A percentile compares a stretch with the other conserved stretches of the same genome.
These are phyloP conservation scores for Pelvicachromis taeniatus DNA, from an alignment of 2,113 vertebrate genomes.

Conservation along the genomic window DNA sequence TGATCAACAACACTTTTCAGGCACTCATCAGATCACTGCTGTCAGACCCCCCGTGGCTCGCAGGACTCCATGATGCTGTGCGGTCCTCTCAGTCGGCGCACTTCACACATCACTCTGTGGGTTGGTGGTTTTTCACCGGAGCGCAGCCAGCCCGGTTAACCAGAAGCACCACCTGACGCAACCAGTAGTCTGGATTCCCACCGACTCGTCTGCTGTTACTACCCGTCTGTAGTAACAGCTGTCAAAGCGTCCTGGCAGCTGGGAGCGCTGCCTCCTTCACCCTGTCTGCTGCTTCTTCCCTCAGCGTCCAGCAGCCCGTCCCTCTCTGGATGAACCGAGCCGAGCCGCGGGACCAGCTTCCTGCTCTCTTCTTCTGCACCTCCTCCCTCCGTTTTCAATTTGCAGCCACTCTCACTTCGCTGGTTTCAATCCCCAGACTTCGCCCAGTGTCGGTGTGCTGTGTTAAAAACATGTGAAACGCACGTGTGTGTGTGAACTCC, in stretches of 20 bases:
- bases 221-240: neutral
- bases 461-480: neutral
- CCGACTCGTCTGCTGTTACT: neutral
- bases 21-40: neutral
- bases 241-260: neutral
- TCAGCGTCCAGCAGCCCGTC: neutral
- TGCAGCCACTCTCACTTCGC: neutral
- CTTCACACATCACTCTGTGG: neutral
- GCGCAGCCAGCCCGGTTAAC: neutral
- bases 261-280: neutral
- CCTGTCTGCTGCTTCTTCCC: neutral
- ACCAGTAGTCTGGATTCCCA: neutral
- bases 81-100: neutral
- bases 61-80: neutral
- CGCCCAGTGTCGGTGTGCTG: rapidly evolving
- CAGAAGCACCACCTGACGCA: neutral
- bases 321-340: neutral
- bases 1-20: neutral
- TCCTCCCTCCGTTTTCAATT: neutral
- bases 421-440: neutral
- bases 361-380: neutral
- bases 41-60: neutral
- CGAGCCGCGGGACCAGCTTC: neutral
- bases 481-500: neutral
- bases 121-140: neutral